Evolutionary conservation across 1,140 invertebrate genomes (phyloP), one percentile per base, ranked within the genome.

Genomic region (Drosophila kohkoa): DNA sequence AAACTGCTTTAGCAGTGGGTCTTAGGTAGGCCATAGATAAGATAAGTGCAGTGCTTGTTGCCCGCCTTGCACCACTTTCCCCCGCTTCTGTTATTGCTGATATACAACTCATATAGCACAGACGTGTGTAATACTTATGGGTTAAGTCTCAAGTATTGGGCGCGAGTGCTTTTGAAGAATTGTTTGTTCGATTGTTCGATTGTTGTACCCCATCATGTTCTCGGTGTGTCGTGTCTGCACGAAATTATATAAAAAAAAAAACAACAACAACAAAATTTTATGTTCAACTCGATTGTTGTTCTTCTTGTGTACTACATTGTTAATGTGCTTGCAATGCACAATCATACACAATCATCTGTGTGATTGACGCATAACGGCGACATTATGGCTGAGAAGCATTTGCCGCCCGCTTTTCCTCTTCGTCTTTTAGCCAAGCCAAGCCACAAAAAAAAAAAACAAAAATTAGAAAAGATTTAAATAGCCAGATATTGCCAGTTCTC

Each of bases 311-410:
- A 2, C 3, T 43, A 59, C 63, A 67, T 41, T 55, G 55, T 16
- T 48, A 62, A 74, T 60, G 65, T 54, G 65, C 48, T 35, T 67
- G 54, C 20, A 25, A 25, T 67, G 20, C 70, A 55, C 20, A 25
- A 25, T 25, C 25, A 70, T 49, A 48, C 28, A 46, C 51, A 38
- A 32, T 43, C n/a, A 15, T 69, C 45, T 52, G 45, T 25, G 7
- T 5, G 62, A 71, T 82, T 82, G 80, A 82, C 80, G 75, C 58
- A 65, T 65, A 71, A 38, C 60, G 81, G 81, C 81, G 81, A 83
- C 81, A 81, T 58, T 43, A 5, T 49, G 81, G 83, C 81, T 83
- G 69, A 49, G 67, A 41, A 63, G 41, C 38, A 32, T 30, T 32
- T 28, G 41, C 11, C 11, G 6, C n/a, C 5, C 32, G 11, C 6